Percentiles rank a stretch among this genome's conserved stretches.
These are phyloP conservation scores for Anthrax anthrax DNA, from an alignment of 2,888 invertebrate genomes.

Conservation along the genomic window DNA sequence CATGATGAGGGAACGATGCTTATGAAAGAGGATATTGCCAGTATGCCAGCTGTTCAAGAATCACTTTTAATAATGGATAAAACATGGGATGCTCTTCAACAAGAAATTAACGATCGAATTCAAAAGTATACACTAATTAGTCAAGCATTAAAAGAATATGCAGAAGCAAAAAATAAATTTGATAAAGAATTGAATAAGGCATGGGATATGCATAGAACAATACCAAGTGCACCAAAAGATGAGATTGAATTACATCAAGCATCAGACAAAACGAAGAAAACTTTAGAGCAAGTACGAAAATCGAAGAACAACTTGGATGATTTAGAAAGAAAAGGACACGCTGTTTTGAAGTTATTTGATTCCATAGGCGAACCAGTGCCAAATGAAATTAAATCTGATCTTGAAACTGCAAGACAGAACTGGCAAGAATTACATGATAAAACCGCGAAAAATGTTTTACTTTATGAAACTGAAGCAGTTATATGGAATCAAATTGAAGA, in stretches of 20 bases:
- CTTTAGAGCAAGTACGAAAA: constrained; percentile 58
- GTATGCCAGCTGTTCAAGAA: constrained; percentile 66
- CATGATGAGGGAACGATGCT: constrained; percentile 63
- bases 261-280: constrained; percentile 60
- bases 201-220: constrained; percentile 46
- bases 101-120: constrained; percentile 57
- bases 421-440: constrained; percentile 60
- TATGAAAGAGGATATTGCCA: constrained; percentile 68
- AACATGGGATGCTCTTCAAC: constrained; percentile 66
- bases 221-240: constrained; percentile 51
- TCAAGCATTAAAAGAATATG: constrained; percentile 58
- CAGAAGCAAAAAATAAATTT: constrained; percentile 55
- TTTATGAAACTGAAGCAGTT: constrained; percentile 75
- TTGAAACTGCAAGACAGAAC: constrained; percentile 46
- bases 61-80: constrained; percentile 62
- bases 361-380: constrained; percentile 41
- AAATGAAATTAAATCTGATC: constrained; percentile 24
- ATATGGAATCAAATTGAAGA: constrained; percentile 89
- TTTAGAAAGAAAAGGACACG: constrained; percentile 53
- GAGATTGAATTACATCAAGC: constrained; percentile 54
- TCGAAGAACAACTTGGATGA: constrained; percentile 62
- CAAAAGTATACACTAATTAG: constrained; percentile 59
- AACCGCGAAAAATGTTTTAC: constrained; percentile 58
- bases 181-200: constrained; percentile 55
- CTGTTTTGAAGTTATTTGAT: constrained; percentile 34